Conservation (phyloP, 2,797 vertebrate species). For the Sus cebifrons region DNA sequence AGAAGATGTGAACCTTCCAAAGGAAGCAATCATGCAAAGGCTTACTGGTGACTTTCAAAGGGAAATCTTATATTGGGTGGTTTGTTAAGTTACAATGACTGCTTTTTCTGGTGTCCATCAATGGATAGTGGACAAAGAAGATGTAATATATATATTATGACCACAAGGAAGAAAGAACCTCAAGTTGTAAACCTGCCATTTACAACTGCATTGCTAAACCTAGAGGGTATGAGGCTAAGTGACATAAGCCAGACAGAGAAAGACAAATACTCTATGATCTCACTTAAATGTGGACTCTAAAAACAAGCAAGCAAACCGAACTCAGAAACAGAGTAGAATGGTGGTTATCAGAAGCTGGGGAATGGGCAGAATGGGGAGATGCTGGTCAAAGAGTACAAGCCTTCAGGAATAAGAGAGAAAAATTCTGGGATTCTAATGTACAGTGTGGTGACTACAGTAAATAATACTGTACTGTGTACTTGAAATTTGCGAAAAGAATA, state of each 20-base stretch:
- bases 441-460: neutral
- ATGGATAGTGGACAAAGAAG: neutral
- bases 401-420: neutral
- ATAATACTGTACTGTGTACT: neutral
- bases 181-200: neutral
- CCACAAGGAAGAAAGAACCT: neutral
- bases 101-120: neutral
- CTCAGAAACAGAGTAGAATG: neutral
- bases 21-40: neutral
- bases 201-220: neutral
- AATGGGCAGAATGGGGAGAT: neutral
- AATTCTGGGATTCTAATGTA: neutral
- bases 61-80: neutral
- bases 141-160: neutral
- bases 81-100: neutral
- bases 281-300: neutral
- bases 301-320: neutral
- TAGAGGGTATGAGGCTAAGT: neutral
- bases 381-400: neutral
- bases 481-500: slow-evolving; percentile 35
- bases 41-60: neutral
- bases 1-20: neutral
- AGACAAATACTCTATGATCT: neutral
- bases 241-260: neutral
- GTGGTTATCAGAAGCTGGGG: too few species aligned